Evolutionary conservation across 2,797 vertebrate genomes (phyloP).

Genomic region (Podargus strigoides): DNA sequence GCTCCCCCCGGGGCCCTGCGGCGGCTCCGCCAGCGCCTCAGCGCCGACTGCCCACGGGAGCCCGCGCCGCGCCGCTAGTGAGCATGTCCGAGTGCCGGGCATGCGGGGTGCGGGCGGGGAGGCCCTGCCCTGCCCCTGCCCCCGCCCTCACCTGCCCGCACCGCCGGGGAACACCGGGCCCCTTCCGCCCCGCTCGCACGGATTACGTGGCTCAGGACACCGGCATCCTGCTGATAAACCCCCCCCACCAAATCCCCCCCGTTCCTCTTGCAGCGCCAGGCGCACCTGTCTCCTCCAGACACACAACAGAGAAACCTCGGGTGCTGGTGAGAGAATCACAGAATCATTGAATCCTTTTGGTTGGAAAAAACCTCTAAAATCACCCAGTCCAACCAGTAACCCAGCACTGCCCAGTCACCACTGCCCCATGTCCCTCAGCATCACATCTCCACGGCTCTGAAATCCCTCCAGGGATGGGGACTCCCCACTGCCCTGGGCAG

Average conservation of each 20-base stretch:
- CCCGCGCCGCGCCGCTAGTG: slow-evolving; percentile 36
- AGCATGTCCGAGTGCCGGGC: slow-evolving; percentile 61
- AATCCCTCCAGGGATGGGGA: too few relatives aligned
- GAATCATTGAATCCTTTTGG: too few relatives aligned
- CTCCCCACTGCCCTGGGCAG: too few relatives aligned
- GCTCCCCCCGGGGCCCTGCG: not conserved
- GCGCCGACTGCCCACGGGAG: not conserved
- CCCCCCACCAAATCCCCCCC: fast-evolving
- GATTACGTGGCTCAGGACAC: fast-evolving
- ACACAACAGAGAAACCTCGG: not conserved
- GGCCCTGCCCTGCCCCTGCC: slow-evolving; percentile 23
- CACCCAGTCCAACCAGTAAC: too few relatives aligned
- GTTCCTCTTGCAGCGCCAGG: not conserved
- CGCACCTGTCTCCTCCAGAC: not conserved
- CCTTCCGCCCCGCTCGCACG: fast-evolving
- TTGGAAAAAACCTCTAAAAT: too few relatives aligned
- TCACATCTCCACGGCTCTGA: too few relatives aligned
- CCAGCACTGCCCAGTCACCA: too few relatives aligned
- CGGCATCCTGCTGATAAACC: not conserved
- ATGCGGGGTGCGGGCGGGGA: slow-evolving; percentile 36
- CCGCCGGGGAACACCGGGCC: not conserved
- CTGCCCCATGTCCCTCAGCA: too few relatives aligned
- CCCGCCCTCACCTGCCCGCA: slow-evolving; percentile 46
- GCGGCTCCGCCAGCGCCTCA: not conserved
- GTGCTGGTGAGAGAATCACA: too few relatives aligned